Evolutionary conservation across 2,888 invertebrate genomes (phyloP), one percentile per base, ranked within the genome.

Genomic region (Nomada ruficornis): DNA sequence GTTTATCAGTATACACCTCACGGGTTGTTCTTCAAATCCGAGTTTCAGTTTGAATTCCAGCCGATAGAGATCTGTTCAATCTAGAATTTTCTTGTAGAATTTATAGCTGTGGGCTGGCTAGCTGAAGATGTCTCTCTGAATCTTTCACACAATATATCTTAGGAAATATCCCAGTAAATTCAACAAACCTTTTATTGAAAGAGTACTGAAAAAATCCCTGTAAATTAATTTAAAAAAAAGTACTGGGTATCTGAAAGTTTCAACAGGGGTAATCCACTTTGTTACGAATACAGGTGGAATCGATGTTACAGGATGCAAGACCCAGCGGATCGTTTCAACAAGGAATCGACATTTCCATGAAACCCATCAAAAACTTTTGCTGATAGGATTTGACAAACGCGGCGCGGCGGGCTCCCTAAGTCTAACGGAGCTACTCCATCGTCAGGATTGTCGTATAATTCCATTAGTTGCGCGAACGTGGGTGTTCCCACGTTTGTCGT

Each of bases 371-470:
- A 83, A 88, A 88, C 71, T 88, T 88, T 88, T 29, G 60, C 63
- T 76, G 73, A 86, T 85, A 73, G 85, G 81, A 88, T 83, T 87
- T 82, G 85, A 78, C 77, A 78, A 73, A 81, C 81, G 68, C 73
- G 64, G 52, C 73, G 44, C 36, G 26, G 20, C 78, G 57, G 44
- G 74, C 26, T 76, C 80, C 54, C 83, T 83, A 88, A 86, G 88
- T 88, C 86, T 65, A 23, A 29, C 74, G 59, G 59, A 69, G 80
- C 76, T 60, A 73, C 82, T 77, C 73, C 60, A 67, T 80, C 77
- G 72, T 54, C 75, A 74, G 87, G 78, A 75, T 76, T 72, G 70
- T 83, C 90, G 83, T 89, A 90, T 89, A 90, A 90, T 89, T 89
- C 89, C 90, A 90, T 89, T 89, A 90, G 86, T 86, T 62, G 78